Evolutionary conservation across 1,140 invertebrate species (phyloP).

Genomic region (Tribolium madens): DNA sequence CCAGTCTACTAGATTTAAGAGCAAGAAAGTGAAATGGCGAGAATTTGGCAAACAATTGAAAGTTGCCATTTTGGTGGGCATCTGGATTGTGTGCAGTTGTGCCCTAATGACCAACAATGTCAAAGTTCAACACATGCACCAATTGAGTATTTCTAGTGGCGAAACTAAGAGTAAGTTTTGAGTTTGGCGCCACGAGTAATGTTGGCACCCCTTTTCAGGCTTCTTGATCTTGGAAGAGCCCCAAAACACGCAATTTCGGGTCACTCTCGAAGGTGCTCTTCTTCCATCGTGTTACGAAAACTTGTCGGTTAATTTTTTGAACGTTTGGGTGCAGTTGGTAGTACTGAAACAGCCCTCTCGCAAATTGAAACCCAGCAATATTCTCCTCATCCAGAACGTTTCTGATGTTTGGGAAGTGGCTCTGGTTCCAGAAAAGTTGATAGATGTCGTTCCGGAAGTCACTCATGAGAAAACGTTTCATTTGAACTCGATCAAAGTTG

Average conservation of each 20-base stretch:
- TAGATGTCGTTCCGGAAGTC: conserved; percentile 69
- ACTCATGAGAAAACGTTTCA: conserved; percentile 65
- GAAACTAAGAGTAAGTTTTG: conserved; percentile 65
- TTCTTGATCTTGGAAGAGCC: conserved; percentile 64
- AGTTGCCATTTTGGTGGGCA: conserved; percentile 67
- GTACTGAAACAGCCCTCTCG: conserved; percentile 54
- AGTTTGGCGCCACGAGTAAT: not conserved
- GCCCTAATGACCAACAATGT: conserved; percentile 77
- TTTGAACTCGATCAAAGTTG: conserved; percentile 61
- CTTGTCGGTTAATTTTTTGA: conserved; percentile 65
- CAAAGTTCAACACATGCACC: conserved; percentile 71
- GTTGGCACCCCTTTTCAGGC: conserved; percentile 58
- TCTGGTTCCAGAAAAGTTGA: conserved; percentile 66
- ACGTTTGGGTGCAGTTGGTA: conserved; percentile 69
- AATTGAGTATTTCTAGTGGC: conserved; percentile 71
- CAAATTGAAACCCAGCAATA: conserved; percentile 51
- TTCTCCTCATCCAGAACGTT: conserved; percentile 65
- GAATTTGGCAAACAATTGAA: conserved; percentile 58
- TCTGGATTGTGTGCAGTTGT: conserved; percentile 74
- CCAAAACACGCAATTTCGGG: conserved; percentile 61
- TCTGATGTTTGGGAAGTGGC: conserved; percentile 68
- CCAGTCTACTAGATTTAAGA: not conserved
- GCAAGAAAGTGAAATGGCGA: not conserved
- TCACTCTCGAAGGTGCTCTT: conserved; percentile 69
- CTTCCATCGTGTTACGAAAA: conserved; percentile 67